These are phyloP conservation scores for Piscicola geometra DNA, from an alignment of 2,888 invertebrate genomes.

Conservation along the genomic window DNA sequence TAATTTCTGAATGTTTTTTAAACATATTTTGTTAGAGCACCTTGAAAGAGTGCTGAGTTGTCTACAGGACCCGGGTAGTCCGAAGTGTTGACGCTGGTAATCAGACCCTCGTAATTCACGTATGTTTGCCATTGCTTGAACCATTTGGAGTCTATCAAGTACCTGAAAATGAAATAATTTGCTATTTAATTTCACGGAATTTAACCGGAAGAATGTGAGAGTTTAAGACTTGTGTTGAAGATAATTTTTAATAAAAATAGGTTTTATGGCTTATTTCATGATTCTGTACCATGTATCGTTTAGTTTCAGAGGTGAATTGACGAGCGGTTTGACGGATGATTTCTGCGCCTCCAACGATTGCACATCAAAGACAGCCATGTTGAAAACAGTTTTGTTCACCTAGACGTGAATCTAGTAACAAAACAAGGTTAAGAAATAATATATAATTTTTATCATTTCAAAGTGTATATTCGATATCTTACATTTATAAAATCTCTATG, in stretches of 20 bases:
- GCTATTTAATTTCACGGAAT: not conserved
- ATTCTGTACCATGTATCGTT: constrained; percentile 30
- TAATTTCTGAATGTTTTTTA: no score
- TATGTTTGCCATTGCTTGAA: constrained; percentile 58
- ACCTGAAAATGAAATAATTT: constrained; percentile 49
- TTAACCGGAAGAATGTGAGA: constrained; percentile 3
- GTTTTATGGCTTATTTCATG: not conserved
- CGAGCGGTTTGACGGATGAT: constrained; percentile 14
- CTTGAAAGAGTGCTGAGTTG: constrained; percentile 51
- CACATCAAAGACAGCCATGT: constrained; percentile 33
- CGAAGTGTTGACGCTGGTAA: constrained; percentile 46
- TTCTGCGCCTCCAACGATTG: constrained; percentile 24
- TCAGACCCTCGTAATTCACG: constrained; percentile 56
- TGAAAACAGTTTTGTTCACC: constrained; percentile 14
- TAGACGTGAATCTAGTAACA: constrained; percentile 13
- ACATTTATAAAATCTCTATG: no score
- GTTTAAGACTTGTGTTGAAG: no score
- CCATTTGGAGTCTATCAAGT: constrained; percentile 58
- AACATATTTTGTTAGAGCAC: no score
- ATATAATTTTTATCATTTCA: no score
- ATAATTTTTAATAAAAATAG: not conserved
- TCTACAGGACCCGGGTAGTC: constrained; percentile 44
- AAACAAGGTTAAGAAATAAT: constrained; percentile 18
- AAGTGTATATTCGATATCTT: no score
- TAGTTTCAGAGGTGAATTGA: constrained; percentile 21